These are phyloP conservation scores for Lymantria monacha DNA, from an alignment of 2,888 invertebrate species.

Conservation along the genomic window DNA sequence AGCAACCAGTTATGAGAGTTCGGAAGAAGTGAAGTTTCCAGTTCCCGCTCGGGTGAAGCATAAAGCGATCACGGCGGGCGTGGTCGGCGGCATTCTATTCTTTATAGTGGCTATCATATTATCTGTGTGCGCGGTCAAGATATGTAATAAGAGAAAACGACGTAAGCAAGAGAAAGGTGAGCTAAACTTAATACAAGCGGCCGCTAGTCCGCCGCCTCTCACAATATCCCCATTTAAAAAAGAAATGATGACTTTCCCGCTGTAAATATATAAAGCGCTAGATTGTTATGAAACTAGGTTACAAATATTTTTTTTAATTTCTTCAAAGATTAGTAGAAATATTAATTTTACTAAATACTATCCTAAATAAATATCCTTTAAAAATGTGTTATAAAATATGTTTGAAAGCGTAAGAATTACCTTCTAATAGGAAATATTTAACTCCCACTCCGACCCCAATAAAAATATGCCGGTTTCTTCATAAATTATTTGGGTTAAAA, in stretches of 20 bases:
- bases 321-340: no score
- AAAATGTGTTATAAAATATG: no score
- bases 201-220: conserved; percentile 56
- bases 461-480: no score
- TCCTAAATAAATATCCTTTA: no score
- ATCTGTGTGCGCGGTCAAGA: conserved; percentile 98
- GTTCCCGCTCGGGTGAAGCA: conserved; percentile 96
- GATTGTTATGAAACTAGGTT: conserved; percentile 19
- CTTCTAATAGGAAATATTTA: no score
- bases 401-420: no score
- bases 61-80: conserved; percentile 97
- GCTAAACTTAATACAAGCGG: conserved; percentile 42
- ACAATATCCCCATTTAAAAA: not conserved
- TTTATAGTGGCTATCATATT: conserved; percentile 98
- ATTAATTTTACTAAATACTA: no score
- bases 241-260: not conserved
- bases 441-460: no score
- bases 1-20: conserved; percentile 91
- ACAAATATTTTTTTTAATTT: no score
- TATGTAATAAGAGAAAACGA: conserved; percentile 97
- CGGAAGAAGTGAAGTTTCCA: conserved; percentile 93
- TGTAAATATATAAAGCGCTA: conserved; percentile 9
- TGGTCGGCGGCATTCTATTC: conserved; percentile 98
- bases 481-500: no score
- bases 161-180: conserved; percentile 99